A percentile compares a stretch with the other conserved stretches of the same genome.
Evolutionary conservation across 2,797 vertebrate genomes (phyloP).

Genomic region (Tapirus indicus): DNA sequence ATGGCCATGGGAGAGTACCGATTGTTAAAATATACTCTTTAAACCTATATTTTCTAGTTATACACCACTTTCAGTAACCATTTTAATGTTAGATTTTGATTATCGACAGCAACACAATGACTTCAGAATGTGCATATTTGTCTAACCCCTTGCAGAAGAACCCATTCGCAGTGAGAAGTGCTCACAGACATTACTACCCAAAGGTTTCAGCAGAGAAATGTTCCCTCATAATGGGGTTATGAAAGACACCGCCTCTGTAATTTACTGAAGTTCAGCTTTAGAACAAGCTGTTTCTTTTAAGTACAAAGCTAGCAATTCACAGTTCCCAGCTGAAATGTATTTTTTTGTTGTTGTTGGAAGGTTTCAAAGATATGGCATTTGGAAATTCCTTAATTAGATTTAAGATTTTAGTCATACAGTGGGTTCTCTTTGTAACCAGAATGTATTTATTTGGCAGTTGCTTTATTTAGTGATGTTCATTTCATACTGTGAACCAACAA

Average conservation of each 20-base stretch:
- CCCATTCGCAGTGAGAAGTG: slow-evolving; percentile 61
- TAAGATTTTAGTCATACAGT: slow-evolving; percentile 69
- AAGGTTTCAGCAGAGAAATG: slow-evolving; percentile 76
- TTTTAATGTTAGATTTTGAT: slow-evolving; percentile 78
- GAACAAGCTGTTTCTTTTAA: slow-evolving; percentile 75
- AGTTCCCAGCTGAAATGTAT: slow-evolving; percentile 67
- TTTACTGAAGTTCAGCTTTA: slow-evolving; percentile 78
- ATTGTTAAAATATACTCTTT: slow-evolving; percentile 58
- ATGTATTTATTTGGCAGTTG: slow-evolving; percentile 64
- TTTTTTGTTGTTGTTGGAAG: slow-evolving; percentile 73
- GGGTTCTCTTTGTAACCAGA: slow-evolving; percentile 61
- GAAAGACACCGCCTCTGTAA: slow-evolving; percentile 75
- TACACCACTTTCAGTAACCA: slow-evolving; percentile 38
- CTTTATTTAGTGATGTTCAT: slow-evolving; percentile 69
- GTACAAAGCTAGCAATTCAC: slow-evolving; percentile 74
- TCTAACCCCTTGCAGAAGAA: slow-evolving; percentile 73
- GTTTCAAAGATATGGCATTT: slow-evolving; percentile 73
- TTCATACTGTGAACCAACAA: slow-evolving; percentile 58
- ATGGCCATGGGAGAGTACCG: neutral
- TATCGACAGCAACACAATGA: slow-evolving; percentile 66
- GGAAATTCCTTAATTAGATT: slow-evolving; percentile 80
- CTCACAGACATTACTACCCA: slow-evolving; percentile 61
- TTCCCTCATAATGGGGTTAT: slow-evolving; percentile 64
- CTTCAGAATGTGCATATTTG: slow-evolving; percentile 80
- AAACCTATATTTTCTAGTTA: slow-evolving; percentile 55